A percentile compares a stretch with the other conserved stretches of the same genome.
These are phyloP conservation scores for Pyrocephalus nanus DNA, from an alignment of 2,797 vertebrate genomes.

Conservation along the genomic window DNA sequence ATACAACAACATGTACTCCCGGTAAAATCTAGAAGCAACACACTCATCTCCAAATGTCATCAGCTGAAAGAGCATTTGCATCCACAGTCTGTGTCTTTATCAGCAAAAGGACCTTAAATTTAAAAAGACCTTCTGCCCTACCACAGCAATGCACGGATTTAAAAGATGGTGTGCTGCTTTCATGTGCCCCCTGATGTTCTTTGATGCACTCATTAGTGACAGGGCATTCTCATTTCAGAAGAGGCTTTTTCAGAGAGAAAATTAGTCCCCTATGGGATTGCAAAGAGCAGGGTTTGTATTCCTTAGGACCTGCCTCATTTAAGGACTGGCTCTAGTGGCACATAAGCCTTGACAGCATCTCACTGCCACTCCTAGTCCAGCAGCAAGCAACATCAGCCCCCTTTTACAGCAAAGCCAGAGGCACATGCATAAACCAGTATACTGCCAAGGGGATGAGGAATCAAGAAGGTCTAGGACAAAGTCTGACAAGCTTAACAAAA, in stretches of 20 bases:
- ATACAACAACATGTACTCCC: not conserved
- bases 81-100: not conserved
- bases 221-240: not conserved
- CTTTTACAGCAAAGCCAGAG: not conserved
- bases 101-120: not conserved
- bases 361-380: not conserved
- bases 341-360: not conserved
- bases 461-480: not conserved
- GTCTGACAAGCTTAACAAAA: not conserved
- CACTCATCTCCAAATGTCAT: not conserved
- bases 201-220: not conserved
- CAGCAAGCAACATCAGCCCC: not conserved
- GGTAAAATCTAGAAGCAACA: not conserved
- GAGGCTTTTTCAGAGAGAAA: not conserved
- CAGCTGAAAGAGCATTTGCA: slow-evolving; percentile 24
- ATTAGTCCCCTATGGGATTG: not conserved
- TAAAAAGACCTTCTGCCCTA: not conserved
- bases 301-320: not conserved
- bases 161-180: not conserved
- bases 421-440: not conserved
- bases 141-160: not conserved
- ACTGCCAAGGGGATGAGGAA: not conserved
- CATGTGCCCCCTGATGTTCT: not conserved
- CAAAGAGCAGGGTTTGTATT: not conserved
- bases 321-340: not conserved